Conservation (phyloP, 2,113 vertebrate species). For the Pomatorhinus ruficollis region DNA sequence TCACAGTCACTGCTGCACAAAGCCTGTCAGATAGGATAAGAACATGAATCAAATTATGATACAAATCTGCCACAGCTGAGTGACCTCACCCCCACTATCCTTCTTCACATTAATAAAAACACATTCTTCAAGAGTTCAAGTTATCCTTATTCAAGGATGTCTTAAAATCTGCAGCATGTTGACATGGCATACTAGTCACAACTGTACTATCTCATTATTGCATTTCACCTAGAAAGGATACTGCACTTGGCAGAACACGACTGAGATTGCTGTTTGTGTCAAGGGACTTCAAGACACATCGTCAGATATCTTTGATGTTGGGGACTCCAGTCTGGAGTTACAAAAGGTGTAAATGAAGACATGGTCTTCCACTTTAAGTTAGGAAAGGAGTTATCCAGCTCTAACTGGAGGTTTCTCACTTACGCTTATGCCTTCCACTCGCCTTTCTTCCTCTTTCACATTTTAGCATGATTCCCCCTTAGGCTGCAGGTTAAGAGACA, state of each 20-base stretch:
- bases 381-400: not conserved
- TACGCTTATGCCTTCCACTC: not conserved
- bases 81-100: not conserved
- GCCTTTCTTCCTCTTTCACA: not conserved
- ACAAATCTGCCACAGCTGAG: constrained; percentile 1
- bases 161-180: constrained; percentile 1
- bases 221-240: not conserved
- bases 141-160: not conserved
- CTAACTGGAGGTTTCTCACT: not conserved
- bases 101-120: not conserved
- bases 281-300: not conserved
- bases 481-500: not conserved
- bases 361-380: not conserved
- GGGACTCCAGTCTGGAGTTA: not conserved
- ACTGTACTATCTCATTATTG: not conserved
- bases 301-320: not conserved
- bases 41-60: constrained; percentile 12
- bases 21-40: constrained; percentile 14
- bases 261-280: not conserved
- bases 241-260: not conserved
- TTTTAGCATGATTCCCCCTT: not conserved
- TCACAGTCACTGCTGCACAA: not conserved
- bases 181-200: not conserved
- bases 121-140: not conserved
- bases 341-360: not conserved